phyloP scores from a whole-genome alignment of 1,140 invertebrate species.

The Nomia melanderi region DNA sequence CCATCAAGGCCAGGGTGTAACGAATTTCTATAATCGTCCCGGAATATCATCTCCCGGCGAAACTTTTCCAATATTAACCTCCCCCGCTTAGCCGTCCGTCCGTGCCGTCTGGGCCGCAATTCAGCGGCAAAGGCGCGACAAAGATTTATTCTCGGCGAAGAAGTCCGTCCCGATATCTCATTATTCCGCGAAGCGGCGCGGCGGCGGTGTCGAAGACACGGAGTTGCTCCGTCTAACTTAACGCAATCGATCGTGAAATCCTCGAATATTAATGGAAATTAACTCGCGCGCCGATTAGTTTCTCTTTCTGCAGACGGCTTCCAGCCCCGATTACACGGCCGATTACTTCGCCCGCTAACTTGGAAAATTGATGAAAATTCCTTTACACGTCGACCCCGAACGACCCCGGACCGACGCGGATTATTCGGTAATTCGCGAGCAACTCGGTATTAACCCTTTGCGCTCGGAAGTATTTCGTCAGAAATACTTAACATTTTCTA shows the following conservation, averaged over 20 bases:
- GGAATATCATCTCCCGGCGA: neutral
- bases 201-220: slow-evolving; percentile 6
- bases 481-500: too few relatives aligned
- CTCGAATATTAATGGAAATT: slow-evolving; percentile 46
- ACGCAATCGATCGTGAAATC: slow-evolving; percentile 44
- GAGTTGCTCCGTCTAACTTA: slow-evolving; percentile 14
- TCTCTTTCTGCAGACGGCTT: slow-evolving; percentile 27
- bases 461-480: too few relatives aligned
- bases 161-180: slow-evolving; percentile 13
- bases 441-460: too few relatives aligned
- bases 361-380: slow-evolving; percentile 18
- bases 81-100: too few relatives aligned
- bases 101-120: neutral
- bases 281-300: slow-evolving; percentile 41
- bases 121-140: neutral
- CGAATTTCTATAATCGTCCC: neutral
- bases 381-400: neutral
- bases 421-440: too few relatives aligned
- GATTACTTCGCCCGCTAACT: slow-evolving; percentile 19
- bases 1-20: neutral
- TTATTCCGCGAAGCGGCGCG: slow-evolving; percentile 8
- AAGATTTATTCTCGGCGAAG: slow-evolving; percentile 28
- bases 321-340: slow-evolving; percentile 25
- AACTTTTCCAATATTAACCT: slow-evolving; percentile 32
- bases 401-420: too few relatives aligned